phyloP scores from a whole-genome alignment of 2,113 vertebrate genomes.

The Pithys albifrons region DNA sequence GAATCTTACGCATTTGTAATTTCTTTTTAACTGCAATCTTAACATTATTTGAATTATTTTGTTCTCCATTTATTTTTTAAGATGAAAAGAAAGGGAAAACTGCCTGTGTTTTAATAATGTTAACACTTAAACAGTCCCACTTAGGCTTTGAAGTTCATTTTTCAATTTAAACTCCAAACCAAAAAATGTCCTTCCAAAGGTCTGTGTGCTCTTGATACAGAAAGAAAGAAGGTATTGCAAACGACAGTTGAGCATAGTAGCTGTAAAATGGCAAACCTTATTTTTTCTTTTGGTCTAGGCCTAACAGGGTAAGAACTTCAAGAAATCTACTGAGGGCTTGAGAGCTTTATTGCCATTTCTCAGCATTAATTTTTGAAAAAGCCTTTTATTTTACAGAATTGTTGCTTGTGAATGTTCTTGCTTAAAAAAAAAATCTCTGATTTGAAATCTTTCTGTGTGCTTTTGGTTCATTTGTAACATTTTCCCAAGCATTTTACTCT shows the following conservation, averaged over 20 bases:
- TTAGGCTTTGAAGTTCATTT: slow-evolving; percentile 51
- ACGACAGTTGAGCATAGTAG: background rate
- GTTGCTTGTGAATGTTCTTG: background rate
- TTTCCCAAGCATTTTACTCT: background rate
- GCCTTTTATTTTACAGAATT: background rate
- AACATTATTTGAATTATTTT: slow-evolving; percentile 34
- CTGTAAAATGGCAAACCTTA: background rate
- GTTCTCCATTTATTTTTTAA: slow-evolving; percentile 6
- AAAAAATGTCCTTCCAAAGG: slow-evolving; percentile 35
- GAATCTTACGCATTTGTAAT: background rate
- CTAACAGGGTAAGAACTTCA: background rate
- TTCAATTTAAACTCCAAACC: slow-evolving; percentile 43
- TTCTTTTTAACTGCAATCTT: slow-evolving; percentile 32
- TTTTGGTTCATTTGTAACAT: background rate
- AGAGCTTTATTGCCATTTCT: background rate
- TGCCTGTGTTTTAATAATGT: slow-evolving; percentile 34
- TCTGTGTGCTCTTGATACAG: background rate
- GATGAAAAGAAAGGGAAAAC: slow-evolving; percentile 24
- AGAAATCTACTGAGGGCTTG: background rate
- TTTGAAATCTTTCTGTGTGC: background rate
- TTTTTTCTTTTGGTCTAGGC: background rate
- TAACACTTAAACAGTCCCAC: slow-evolving; percentile 23
- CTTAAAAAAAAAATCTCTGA: background rate
- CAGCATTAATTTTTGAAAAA: background rate
- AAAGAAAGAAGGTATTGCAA: background rate